Evolutionary conservation across 2,888 invertebrate genomes (phyloP), one percentile per base, ranked within the genome.

Genomic region (Prostheceraeus crozeri): DNA sequence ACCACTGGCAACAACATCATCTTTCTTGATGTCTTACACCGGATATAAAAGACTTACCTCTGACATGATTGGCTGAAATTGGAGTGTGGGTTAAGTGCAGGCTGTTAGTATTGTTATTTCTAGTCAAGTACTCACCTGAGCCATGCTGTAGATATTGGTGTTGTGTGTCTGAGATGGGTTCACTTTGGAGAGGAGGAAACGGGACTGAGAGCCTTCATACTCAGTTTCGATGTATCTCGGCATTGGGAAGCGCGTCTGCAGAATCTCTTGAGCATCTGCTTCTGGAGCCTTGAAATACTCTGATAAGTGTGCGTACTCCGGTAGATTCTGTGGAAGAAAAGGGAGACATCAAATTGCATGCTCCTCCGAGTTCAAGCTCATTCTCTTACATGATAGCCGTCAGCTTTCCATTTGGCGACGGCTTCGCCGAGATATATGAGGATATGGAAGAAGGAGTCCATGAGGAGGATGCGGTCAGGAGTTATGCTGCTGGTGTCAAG

Each of bases 361-460:
- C 10, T 33, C 10, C 33, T 33, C 33, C n/a, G n/a, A n/a, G n/a
- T n/a, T n/a, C n/a, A n/a, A n/a, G n/a, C n/a, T n/a, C n/a, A n/a
- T n/a, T n/a, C n/a, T n/a, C n/a, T n/a, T 16, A 58, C 58, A n/a
- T 53, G 73, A 79, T 96, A 99, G 67, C 90, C 88, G 19, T 87
- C 83, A 21, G 86, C 87, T 62, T 90, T 83, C 98, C 98, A 99
- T 69, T 89, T 89, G 1, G 90, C 93, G 72, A 99, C 94, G 6
- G 93, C 94, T 87, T 90, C 73, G 75, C 98, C 98, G 72, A 94
- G 94, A 79, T 94, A 99, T 71, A 99, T 98, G 59, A 99, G 84
- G 71, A 99, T 91, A 79, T 98, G 98, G 84, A 99, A 99, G 81
- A 98, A 99, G 0, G 98, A 96, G 78, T 99, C 98, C 94, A 99